Evolutionary conservation across 2,797 vertebrate genomes (phyloP).

Genomic region (Propithecus perrieri): DNA sequence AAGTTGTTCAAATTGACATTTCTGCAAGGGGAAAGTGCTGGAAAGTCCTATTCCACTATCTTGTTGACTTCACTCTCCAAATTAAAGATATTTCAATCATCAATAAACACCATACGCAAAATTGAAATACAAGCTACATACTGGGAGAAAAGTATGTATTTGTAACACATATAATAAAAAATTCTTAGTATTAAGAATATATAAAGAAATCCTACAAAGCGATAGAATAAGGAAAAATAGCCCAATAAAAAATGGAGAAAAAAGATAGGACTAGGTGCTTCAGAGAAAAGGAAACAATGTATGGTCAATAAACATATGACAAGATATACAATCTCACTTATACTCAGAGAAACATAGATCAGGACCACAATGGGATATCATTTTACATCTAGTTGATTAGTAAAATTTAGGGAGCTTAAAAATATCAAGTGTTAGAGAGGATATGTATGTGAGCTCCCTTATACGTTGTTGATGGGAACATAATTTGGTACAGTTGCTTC

Average conservation of each 20-base stretch:
- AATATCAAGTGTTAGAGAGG: background rate
- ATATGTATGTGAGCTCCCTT: background rate
- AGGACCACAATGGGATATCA: background rate
- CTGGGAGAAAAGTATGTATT: background rate
- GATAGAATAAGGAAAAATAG: background rate
- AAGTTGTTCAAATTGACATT: background rate
- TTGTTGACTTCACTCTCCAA: background rate
- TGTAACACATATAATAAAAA: background rate
- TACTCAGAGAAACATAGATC: background rate
- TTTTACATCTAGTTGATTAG: background rate
- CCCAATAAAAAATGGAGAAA: background rate
- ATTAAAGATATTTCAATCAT: background rate
- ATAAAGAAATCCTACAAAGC: background rate
- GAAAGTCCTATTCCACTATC: background rate
- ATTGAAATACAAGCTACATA: background rate
- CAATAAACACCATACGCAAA: background rate
- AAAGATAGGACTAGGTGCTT: background rate
- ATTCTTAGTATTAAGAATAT: background rate
- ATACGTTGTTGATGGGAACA: background rate
- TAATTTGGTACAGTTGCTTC: constrained; percentile 11
- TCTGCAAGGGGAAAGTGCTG: background rate
- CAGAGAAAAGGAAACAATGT: background rate
- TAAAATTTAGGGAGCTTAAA: background rate
- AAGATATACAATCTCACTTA: background rate
- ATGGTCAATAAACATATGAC: background rate